Evolutionary conservation across 2,797 vertebrate species (phyloP), one percentile per base, ranked within the genome.

Genomic region (Cephalopachus bancanus): DNA sequence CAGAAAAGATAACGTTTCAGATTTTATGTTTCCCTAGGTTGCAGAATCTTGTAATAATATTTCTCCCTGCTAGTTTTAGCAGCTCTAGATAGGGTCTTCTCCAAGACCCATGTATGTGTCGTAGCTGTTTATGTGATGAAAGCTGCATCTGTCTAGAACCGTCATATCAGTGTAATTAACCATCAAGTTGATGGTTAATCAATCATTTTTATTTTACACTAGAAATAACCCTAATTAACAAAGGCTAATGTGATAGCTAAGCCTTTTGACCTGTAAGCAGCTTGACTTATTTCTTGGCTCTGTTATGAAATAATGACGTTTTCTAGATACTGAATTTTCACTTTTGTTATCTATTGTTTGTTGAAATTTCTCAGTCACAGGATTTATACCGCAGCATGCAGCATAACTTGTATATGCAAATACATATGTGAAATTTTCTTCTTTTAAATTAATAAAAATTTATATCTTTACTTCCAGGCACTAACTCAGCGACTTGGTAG

Each of bases 401-500:
- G 33, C 92, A 83, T 90, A 53, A 97, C 33, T 95, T 90, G n/a
- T 94, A 62, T 85, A n/a, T 74, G 55, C 0, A 92, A 57, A 44
- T 64, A 78, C n/a, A 59, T 83, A 65, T 67, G 7, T 59, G 10
- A 49, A 75, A 28, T 91, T 96, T 92, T 96, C 0, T 78, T 74
- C 11, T 91, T 84, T 93, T 24, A 96, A 30, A 97, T 91, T 91
- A 96, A 76, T 91, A 80, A 84, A 62, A n/a, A 79, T 94, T 96
- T 85, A 51, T 19, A 30, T 95, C 62, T 97, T 85, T 97, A 16
- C 91, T 96, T 87, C 10, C 94, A 99, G 99, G 99, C 99, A 93
- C 94, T 99, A 95, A 99, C 99, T 49, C 98, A 98, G 67, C 98
- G 99, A 94, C 98, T 99, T 22, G 99, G 99, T 67, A 99, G 97